phyloP scores from a whole-genome alignment of 2,113 vertebrate species.

The Scortum barcoo region DNA sequence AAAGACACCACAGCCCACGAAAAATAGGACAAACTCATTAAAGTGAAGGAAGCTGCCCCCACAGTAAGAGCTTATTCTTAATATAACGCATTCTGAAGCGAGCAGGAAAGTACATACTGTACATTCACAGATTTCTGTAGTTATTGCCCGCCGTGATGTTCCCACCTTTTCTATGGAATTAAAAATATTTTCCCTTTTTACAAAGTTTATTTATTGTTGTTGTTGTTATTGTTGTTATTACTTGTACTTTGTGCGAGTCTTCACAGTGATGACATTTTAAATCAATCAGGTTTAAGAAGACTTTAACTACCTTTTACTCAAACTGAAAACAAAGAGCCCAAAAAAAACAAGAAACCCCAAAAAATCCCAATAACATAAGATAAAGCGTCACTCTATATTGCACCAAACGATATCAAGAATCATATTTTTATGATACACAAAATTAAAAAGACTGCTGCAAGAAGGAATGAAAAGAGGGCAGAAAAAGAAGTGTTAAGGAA shows the following conservation, averaged over 20 bases:
- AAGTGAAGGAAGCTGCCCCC: background rate
- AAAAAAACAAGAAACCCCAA: background rate
- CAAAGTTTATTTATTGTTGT: slow-evolving; percentile 25
- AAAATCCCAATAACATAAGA: background rate
- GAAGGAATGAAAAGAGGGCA: slow-evolving; percentile 2
- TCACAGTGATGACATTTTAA: slow-evolving; percentile 21
- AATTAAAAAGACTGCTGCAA: background rate
- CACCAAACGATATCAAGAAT: slow-evolving; percentile 35
- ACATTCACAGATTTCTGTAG: slow-evolving; percentile 25
- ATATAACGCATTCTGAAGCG: background rate
- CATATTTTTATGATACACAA: background rate
- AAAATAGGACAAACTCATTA: background rate
- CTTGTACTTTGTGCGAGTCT: background rate
- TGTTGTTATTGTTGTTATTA: background rate
- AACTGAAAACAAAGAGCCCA: background rate
- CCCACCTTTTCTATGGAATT: slow-evolving; percentile 1
- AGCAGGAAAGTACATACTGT: slow-evolving; percentile 20
- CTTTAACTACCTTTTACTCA: background rate
- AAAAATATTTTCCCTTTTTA: slow-evolving; percentile 44
- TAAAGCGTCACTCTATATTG: background rate
- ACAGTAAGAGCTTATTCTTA: background rate
- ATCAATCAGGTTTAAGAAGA: background rate
- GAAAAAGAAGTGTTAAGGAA: background rate
- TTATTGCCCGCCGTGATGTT: background rate
- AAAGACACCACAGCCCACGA: slow-evolving; percentile 25